These are phyloP conservation scores for Lathronympha strigana DNA, from an alignment of 2,888 invertebrate genomes.

Conservation along the genomic window DNA sequence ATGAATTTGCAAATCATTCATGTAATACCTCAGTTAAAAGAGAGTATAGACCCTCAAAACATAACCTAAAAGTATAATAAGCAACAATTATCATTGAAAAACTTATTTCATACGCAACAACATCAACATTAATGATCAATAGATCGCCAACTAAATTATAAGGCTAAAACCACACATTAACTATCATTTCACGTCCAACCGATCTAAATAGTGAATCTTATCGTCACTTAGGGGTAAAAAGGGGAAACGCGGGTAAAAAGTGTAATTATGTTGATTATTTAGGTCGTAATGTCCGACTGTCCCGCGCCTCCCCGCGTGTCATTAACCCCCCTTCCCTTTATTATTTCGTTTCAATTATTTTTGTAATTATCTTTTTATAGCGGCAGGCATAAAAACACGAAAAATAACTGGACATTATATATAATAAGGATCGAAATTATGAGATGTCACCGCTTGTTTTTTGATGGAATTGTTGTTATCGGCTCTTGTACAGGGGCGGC, in stretches of 20 bases:
- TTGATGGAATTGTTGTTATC: slow-evolving; percentile 44
- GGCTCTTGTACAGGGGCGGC: neutral
- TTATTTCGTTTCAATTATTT: slow-evolving; percentile 85
- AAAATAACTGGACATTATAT: slow-evolving; percentile 81
- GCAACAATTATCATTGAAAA: slow-evolving; percentile 12
- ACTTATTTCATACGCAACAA: slow-evolving; percentile 2
- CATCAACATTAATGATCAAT: slow-evolving; percentile 23
- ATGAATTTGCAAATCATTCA: neutral
- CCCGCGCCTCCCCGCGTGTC: slow-evolving; percentile 66
- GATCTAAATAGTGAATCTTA: slow-evolving; percentile 71
- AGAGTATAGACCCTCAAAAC: no score
- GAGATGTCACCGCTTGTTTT: slow-evolving; percentile 71
- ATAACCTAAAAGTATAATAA: neutral
- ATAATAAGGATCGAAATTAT: slow-evolving; percentile 81
- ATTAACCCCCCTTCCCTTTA: slow-evolving; percentile 78
- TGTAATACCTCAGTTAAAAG: neutral
- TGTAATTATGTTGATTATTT: slow-evolving; percentile 84
- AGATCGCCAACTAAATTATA: slow-evolving; percentile 31
- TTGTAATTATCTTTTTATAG: slow-evolving; percentile 84
- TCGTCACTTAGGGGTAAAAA: slow-evolving; percentile 72
- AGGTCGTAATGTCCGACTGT: slow-evolving; percentile 82
- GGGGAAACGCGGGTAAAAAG: slow-evolving; percentile 78
- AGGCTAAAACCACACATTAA: slow-evolving; percentile 53
- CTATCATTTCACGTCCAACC: slow-evolving; percentile 54
- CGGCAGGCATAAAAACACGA: slow-evolving; percentile 80